Conservation (phyloP, 2,113 vertebrate species). For the Bubo bubo region DNA sequence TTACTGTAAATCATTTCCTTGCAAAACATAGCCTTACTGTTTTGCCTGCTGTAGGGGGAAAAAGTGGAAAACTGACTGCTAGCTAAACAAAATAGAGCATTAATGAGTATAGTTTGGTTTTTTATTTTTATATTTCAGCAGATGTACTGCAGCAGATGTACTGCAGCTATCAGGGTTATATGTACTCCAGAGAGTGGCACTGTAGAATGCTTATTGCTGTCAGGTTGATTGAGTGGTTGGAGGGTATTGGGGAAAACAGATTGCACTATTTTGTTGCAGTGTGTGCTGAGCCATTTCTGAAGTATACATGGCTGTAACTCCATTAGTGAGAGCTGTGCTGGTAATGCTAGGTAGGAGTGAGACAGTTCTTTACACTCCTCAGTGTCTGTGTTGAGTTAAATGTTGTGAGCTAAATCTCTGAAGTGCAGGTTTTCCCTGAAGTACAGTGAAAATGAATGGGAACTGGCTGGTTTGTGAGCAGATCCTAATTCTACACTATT, state of each 20-base stretch:
- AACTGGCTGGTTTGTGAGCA: not conserved
- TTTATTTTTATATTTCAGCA: not conserved
- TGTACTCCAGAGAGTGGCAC: not conserved
- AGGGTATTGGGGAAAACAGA: not conserved
- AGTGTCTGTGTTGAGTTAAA: not conserved
- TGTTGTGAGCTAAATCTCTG: not conserved
- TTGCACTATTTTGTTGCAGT: not conserved
- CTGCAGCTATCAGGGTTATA: not conserved
- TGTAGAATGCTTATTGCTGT: not conserved
- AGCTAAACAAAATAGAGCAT: not conserved
- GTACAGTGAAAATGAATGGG: not conserved
- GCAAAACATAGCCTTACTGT: not conserved
- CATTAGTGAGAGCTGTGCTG: not conserved
- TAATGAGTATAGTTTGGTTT: not conserved
- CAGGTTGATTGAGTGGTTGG: not conserved
- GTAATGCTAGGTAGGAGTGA: not conserved
- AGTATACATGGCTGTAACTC: not conserved
- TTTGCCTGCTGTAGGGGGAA: not conserved
- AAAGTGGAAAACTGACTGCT: not conserved
- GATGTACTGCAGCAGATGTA: not conserved
- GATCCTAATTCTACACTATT: not conserved
- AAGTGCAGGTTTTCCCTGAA: not conserved
- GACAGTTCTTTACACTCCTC: not conserved
- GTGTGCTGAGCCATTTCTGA: not conserved
- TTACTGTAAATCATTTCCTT: not conserved